phyloP scores from a whole-genome alignment of 2,113 vertebrate genomes.

The Paedocypris sp. region DNA sequence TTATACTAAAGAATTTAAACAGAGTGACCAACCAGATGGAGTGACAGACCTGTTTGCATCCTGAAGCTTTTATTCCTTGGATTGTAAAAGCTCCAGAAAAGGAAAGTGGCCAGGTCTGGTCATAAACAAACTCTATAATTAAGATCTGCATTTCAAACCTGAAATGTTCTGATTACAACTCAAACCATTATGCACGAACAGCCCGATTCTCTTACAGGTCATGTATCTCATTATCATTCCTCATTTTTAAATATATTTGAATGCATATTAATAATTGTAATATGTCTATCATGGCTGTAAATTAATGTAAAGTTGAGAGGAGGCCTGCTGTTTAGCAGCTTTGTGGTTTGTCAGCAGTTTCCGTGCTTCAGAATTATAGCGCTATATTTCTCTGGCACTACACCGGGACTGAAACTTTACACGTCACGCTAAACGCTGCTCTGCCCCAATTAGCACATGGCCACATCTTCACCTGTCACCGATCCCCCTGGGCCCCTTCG shows the following conservation, averaged over 20 bases:
- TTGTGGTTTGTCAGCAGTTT: background rate
- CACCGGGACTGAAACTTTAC: constrained; percentile 45
- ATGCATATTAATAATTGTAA: too few species aligned
- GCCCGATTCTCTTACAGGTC: too few species aligned
- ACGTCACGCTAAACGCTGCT: constrained; percentile 29
- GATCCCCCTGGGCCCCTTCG: background rate
- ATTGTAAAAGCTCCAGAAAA: too few species aligned
- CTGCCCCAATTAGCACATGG: constrained; percentile 52
- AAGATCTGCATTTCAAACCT: too few species aligned
- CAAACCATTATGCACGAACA: too few species aligned
- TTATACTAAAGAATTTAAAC: constrained; percentile 21
- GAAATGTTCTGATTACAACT: too few species aligned
- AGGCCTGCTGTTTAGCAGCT: background rate
- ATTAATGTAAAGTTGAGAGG: background rate
- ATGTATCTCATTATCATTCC: too few species aligned
- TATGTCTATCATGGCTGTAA: background rate
- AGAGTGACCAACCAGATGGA: constrained; percentile 8
- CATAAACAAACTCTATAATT: too few species aligned
- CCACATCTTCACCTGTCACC: constrained; percentile 49
- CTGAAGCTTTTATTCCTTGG: too few species aligned
- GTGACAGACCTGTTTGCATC: constrained; percentile 19
- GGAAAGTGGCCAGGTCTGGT: too few species aligned
- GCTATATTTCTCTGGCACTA: background rate
- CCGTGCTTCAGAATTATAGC: background rate
- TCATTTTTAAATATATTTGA: too few species aligned